These are phyloP conservation scores for Eretmocerus hayati DNA, from an alignment of 2,888 invertebrate genomes.

Conservation along the genomic window DNA sequence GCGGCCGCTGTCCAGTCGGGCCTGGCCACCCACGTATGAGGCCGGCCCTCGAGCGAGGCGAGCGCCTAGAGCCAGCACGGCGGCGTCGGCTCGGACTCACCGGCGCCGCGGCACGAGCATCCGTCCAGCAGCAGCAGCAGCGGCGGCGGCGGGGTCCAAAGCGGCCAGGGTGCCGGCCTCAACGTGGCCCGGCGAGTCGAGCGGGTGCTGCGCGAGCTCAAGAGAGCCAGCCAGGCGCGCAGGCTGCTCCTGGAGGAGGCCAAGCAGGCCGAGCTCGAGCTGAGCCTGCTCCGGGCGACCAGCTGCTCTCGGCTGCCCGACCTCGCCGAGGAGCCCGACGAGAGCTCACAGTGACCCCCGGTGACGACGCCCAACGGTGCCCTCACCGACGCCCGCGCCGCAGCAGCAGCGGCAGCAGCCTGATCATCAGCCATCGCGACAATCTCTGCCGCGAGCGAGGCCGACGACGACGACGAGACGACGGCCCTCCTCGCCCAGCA, in stretches of 20 bases:
- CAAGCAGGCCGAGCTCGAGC: conserved; percentile 27
- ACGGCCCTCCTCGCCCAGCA: neutral
- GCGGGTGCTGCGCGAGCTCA: conserved; percentile 33
- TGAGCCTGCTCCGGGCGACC: conserved; percentile 1
- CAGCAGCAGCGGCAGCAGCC: too few relatives aligned
- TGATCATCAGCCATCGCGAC: too few relatives aligned
- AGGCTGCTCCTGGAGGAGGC: conserved; percentile 34
- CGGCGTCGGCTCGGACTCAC: conserved; percentile 11
- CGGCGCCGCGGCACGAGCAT: neutral
- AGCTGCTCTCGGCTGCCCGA: neutral
- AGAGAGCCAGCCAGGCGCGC: conserved; percentile 38
- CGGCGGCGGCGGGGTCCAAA: conserved; percentile 12
- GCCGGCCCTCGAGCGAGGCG: conserved; percentile 28
- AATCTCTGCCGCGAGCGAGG: too few relatives aligned
- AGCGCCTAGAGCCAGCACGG: conserved; percentile 15
- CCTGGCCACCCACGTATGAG: conserved; percentile 62
- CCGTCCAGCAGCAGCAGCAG: conserved; percentile 5
- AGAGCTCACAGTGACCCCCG: neutral
- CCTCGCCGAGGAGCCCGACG: neutral
- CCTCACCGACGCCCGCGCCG: neutral
- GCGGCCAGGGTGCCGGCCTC: conserved; percentile 21
- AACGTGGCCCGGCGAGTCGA: conserved; percentile 36
- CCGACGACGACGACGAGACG: neutral
- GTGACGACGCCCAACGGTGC: neutral
- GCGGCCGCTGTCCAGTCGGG: conserved; percentile 53